Conservation (phyloP, 2,888 invertebrate species). For the Pammene aurita region DNA sequence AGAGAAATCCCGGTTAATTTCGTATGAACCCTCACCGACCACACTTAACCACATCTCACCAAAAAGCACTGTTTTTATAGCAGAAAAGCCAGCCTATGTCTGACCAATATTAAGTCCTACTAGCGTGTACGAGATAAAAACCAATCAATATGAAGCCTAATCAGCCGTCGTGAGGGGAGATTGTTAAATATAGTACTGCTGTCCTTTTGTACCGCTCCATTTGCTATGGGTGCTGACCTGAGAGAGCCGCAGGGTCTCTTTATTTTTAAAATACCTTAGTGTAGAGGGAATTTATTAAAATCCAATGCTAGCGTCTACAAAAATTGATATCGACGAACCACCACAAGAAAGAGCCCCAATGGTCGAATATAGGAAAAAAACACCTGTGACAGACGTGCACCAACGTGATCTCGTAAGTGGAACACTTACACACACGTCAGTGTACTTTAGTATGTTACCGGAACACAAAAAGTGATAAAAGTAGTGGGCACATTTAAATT, state of each 20-base stretch:
- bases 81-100: slow-evolving; percentile 64
- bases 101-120: slow-evolving; percentile 70
- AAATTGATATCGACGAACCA: too few relatives aligned
- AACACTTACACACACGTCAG: too few relatives aligned
- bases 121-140: slow-evolving; percentile 50
- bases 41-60: slow-evolving; percentile 5
- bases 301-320: neutral
- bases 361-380: too few relatives aligned
- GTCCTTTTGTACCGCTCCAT: slow-evolving; percentile 39
- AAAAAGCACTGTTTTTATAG: slow-evolving; percentile 17
- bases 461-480: too few relatives aligned
- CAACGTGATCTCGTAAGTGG: too few relatives aligned
- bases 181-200: slow-evolving; percentile 39
- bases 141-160: slow-evolving; percentile 39
- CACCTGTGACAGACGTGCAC: too few relatives aligned
- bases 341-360: too few relatives aligned
- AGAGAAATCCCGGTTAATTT: neutral
- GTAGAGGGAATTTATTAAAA: neutral
- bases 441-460: too few relatives aligned
- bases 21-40: slow-evolving; percentile 38
- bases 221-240: slow-evolving; percentile 37
- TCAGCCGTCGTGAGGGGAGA: slow-evolving; percentile 37
- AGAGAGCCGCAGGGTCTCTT: slow-evolving; percentile 14
- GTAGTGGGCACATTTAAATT: too few relatives aligned
- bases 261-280: slow-evolving; percentile 24